Evolutionary conservation across 2,888 invertebrate genomes (phyloP).

Genomic region (Piscicola geometra): DNA sequence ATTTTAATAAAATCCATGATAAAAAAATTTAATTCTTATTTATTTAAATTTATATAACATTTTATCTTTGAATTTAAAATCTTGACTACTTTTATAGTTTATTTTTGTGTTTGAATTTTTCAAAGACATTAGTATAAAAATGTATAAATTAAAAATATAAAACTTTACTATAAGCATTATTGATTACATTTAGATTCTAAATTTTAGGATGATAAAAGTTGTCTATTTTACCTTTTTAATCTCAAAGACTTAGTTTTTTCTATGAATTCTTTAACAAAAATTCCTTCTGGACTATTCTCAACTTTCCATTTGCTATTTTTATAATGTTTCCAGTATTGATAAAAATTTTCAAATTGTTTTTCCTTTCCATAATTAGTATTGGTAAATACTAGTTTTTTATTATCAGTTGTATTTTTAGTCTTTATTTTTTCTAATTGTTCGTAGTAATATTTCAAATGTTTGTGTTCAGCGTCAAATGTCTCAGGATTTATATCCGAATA

Average conservation of each 20-base stretch:
- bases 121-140: too few relatives aligned
- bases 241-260: neutral
- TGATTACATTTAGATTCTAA: too few relatives aligned
- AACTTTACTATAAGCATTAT: too few relatives aligned
- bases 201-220: neutral
- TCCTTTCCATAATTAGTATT: neutral
- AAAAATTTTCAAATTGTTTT: neutral
- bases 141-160: too few relatives aligned
- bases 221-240: neutral
- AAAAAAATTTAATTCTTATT: neutral
- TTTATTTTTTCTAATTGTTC: neutral
- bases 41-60: neutral
- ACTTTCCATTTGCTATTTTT: neutral
- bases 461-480: slow-evolving; percentile 17
- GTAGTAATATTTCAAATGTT: neutral
- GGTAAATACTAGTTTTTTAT: neutral
- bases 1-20: too few relatives aligned
- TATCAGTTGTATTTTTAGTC: neutral
- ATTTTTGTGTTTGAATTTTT: too few relatives aligned
- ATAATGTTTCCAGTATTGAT: slow-evolving; percentile 20
- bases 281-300: neutral
- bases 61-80: neutral
- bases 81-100: too few relatives aligned
- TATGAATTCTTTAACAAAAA: neutral
- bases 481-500: slow-evolving; percentile 15